These are phyloP conservation scores for Hippolais icterina DNA, from an alignment of 2,113 vertebrate genomes.

Conservation along the genomic window DNA sequence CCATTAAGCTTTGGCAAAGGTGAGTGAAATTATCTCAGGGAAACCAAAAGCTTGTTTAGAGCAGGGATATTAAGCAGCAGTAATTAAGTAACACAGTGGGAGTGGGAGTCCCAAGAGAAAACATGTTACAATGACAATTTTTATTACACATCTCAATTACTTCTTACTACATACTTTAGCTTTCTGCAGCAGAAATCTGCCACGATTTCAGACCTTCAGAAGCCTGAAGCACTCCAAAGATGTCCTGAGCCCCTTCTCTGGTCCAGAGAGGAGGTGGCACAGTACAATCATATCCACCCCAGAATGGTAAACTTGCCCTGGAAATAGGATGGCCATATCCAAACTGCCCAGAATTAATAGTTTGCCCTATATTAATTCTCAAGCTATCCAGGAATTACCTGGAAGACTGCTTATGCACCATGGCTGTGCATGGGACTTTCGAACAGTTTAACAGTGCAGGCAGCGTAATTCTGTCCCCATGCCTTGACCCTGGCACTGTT, in stretches of 20 bases:
- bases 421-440: background rate
- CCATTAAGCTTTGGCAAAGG: slow-evolving; percentile 49
- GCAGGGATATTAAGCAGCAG: background rate
- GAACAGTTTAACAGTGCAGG: background rate
- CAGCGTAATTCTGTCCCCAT: background rate
- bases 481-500: background rate
- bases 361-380: background rate
- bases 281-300: background rate
- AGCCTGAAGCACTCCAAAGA: background rate
- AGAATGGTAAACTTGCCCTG: background rate
- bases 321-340: background rate
- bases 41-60: background rate
- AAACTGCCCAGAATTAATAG: background rate
- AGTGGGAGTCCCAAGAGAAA: background rate
- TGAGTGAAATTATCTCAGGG: background rate
- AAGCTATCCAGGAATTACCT: background rate
- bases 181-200: background rate
- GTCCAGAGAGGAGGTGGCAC: background rate
- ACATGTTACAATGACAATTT: background rate
- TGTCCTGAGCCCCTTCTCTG: background rate
- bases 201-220: background rate
- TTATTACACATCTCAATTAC: background rate
- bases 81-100: slow-evolving; percentile 19
- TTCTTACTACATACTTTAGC: background rate
- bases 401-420: background rate